Conservation (phyloP, 2,888 invertebrate genomes). For the Brachylomia viminalis region DNA sequence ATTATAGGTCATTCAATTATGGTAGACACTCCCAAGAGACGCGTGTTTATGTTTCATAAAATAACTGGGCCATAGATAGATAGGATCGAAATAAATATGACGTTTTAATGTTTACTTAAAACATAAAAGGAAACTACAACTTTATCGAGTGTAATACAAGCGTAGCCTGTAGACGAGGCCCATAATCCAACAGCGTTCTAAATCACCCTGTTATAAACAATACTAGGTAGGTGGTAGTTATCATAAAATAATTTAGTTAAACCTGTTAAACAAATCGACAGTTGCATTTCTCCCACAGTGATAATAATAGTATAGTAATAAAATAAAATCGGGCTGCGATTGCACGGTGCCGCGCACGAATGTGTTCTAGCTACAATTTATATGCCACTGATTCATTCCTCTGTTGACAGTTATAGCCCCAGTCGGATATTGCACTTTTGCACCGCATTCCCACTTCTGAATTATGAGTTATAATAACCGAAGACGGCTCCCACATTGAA, state of each 20-base stretch:
- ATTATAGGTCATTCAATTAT: constrained; percentile 69
- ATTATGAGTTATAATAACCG: constrained; percentile 84
- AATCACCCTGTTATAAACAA: constrained; percentile 71
- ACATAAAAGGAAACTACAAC: constrained; percentile 12
- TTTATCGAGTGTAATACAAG: constrained; percentile 23
- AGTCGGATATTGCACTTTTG: constrained; percentile 88
- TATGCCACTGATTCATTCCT: constrained; percentile 87
- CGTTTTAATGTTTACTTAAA: constrained; percentile 19
- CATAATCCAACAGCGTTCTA: constrained; percentile 55
- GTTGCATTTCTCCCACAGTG: constrained; percentile 75
- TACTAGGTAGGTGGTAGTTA: constrained; percentile 62
- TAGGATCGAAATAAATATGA: constrained; percentile 2
- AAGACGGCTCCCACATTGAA: constrained; percentile 73
- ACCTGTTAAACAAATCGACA: constrained; percentile 83
- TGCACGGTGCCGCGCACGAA: constrained; percentile 77
- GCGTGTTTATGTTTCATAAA: constrained; percentile 23
- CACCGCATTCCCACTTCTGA: constrained; percentile 83
- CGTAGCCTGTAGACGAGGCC: constrained; percentile 34
- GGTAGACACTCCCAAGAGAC: constrained; percentile 11
- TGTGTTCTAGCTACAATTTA: constrained; percentile 85
- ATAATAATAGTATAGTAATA: constrained; percentile 84
- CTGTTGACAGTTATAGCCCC: constrained; percentile 87
- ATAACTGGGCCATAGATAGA: constrained; percentile 11
- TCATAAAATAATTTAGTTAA: constrained; percentile 82
- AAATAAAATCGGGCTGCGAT: constrained; percentile 84